Percentiles rank a stretch among this genome's conserved stretches.
These are phyloP conservation scores for Drosophila prosaltans DNA, from an alignment of 1,140 invertebrate species.

Conservation along the genomic window DNA sequence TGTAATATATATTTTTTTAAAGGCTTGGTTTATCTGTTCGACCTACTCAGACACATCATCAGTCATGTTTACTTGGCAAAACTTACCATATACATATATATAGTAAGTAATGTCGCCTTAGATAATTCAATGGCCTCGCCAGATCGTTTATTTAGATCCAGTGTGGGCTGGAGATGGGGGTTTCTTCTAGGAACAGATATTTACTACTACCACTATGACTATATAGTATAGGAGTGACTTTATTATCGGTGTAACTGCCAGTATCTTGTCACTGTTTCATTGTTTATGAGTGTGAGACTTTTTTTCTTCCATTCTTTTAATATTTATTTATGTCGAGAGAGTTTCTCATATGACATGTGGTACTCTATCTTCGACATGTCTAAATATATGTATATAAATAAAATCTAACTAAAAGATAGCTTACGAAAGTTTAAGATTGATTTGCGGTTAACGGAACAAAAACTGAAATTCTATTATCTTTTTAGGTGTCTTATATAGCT, in stretches of 20 bases:
- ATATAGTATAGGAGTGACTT: constrained; percentile 47
- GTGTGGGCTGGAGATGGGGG: background rate
- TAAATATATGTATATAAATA: background rate
- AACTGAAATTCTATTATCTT: no score
- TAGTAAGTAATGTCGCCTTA: constrained; percentile 23
- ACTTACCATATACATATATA: background rate
- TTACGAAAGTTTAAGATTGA: background rate
- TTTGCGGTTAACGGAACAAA: background rate
- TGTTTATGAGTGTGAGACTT: constrained; percentile 53
- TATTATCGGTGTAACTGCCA: constrained; percentile 64
- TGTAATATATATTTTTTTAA: background rate
- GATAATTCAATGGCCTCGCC: constrained; percentile 30
- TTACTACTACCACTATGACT: background rate
- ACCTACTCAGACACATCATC: constrained; percentile 40
- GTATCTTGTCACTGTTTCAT: constrained; percentile 65
- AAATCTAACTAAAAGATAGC: background rate
- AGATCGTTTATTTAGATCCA: constrained; percentile 56
- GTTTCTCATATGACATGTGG: background rate
- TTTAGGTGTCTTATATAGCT: no score
- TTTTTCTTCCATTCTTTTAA: constrained; percentile 35
- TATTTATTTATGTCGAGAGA: constrained; percentile 1
- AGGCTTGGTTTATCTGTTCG: constrained; percentile 45
- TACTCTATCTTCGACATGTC: background rate
- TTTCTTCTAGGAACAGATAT: constrained; percentile 18
- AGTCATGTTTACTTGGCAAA: constrained; percentile 42